phyloP scores from a whole-genome alignment of 2,113 vertebrate genomes.

The Anser brachyrhynchus region DNA sequence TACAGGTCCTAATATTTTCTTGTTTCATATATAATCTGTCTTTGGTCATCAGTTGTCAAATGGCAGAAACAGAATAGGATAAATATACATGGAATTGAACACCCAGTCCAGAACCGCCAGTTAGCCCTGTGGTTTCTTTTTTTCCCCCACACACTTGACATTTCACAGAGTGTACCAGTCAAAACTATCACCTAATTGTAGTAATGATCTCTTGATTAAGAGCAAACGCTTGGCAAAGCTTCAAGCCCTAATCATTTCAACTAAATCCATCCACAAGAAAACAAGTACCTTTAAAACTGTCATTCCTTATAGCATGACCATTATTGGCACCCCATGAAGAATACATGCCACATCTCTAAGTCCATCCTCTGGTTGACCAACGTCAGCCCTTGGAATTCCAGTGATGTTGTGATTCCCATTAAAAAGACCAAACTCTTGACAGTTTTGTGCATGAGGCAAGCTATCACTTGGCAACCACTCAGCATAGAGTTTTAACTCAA shows the following conservation, averaged over 20 bases:
- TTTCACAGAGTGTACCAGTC: neutral
- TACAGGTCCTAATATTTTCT: neutral
- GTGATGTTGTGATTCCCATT: neutral
- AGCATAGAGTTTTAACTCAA: neutral
- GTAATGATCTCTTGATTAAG: neutral
- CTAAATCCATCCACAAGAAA: neutral
- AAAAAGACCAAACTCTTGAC: neutral
- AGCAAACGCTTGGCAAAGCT: neutral
- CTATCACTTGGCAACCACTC: neutral
- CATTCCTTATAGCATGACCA: neutral
- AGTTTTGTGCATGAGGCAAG: neutral
- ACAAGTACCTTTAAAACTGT: neutral
- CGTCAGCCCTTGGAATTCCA: neutral
- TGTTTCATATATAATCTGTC: too few species aligned
- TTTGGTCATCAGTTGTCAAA: neutral
- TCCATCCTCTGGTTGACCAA: neutral
- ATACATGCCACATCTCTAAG: neutral
- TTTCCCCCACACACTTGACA: neutral
- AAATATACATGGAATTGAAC: rapidly evolving
- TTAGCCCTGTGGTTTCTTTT: neutral
- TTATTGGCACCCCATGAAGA: neutral
- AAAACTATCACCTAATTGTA: neutral
- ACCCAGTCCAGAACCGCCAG: neutral
- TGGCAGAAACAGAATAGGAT: neutral
- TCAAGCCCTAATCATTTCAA: neutral